phyloP scores from a whole-genome alignment of 2,113 vertebrate genomes.

The Pampusana beccarii region DNA sequence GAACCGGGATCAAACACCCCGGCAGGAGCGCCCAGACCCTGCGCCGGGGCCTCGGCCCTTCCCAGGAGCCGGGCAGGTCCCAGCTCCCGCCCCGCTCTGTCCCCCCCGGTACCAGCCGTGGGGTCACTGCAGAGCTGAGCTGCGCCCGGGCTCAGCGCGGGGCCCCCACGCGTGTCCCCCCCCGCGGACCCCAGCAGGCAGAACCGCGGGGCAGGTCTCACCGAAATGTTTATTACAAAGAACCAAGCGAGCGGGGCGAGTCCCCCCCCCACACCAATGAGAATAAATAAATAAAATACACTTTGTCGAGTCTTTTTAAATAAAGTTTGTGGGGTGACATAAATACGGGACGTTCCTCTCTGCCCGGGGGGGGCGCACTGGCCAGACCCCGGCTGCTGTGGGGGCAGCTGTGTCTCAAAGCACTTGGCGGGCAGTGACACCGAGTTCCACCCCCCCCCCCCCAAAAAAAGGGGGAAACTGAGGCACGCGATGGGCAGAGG shows the following conservation, averaged over 20 bases:
- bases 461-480: background rate
- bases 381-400: background rate
- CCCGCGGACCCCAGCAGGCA: background rate
- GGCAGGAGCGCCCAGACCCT: background rate
- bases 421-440: constrained; percentile 38
- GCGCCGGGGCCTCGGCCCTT: fast-evolving
- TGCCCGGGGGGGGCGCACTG: background rate
- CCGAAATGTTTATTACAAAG: constrained; percentile 54
- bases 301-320: constrained; percentile 13
- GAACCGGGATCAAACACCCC: no score
- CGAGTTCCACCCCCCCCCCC: background rate
- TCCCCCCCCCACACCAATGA: background rate
- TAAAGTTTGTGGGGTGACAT: constrained; percentile 22
- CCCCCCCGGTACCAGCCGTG: no score
- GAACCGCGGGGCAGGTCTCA: background rate
- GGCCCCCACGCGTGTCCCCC: no score
- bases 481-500: background rate
- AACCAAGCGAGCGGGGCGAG: constrained; percentile 31
- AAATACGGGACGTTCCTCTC: background rate
- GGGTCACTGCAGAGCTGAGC: background rate
- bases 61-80: background rate
- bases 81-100: background rate
- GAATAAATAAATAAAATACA: constrained; percentile 60
- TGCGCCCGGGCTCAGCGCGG: background rate
- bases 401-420: constrained; percentile 15